Evolutionary conservation across 2,797 vertebrate species (phyloP).

Genomic region (Eidolon dupreanum): DNA sequence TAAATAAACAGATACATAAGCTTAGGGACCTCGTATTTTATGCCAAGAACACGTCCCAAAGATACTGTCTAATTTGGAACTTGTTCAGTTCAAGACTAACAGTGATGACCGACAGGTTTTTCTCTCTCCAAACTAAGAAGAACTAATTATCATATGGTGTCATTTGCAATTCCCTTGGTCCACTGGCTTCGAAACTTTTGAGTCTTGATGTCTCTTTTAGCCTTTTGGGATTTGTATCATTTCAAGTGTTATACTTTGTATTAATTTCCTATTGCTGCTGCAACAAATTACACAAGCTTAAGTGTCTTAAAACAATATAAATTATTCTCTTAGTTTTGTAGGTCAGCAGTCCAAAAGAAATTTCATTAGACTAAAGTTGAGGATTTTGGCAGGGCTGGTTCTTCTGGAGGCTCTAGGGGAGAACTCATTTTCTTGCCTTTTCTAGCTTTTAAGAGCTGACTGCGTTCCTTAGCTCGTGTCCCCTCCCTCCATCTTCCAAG

Average conservation of each 20-base stretch:
- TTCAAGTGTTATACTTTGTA: neutral
- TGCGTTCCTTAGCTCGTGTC: neutral
- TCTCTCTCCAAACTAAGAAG: neutral
- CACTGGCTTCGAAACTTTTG: neutral
- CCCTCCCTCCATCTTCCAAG: neutral
- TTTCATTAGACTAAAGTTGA: neutral
- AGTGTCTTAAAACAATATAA: neutral
- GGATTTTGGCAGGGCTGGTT: neutral
- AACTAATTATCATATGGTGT: neutral
- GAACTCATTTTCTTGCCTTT: neutral
- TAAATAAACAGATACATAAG: neutral
- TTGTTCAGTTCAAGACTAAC: neutral
- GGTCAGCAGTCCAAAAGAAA: neutral
- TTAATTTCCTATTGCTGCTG: neutral
- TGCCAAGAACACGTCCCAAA: neutral
- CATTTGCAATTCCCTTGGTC: neutral
- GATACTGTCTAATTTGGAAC: neutral
- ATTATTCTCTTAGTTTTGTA: neutral
- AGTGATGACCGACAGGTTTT: neutral
- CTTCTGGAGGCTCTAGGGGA: neutral
- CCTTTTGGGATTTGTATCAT: neutral
- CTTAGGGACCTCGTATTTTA: neutral
- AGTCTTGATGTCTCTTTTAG: neutral
- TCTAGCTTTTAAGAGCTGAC: neutral
- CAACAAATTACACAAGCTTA: neutral